Conservation (phyloP, 2,797 vertebrate genomes). For the Phoebastria nigripes region DNA sequence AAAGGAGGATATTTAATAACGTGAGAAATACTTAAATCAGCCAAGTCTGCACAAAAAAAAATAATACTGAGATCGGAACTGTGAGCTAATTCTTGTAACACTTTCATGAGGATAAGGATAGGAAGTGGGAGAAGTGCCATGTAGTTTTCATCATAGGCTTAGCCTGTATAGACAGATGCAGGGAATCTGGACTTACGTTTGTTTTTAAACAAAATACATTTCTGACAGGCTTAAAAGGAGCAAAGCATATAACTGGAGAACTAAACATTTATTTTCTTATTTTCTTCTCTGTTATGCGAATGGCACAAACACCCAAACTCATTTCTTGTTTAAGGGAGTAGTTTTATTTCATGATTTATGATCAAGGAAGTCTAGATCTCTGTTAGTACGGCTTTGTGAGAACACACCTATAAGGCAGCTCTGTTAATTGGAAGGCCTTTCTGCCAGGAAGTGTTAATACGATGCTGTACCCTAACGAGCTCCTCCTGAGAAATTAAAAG, state of each 20-base stretch:
- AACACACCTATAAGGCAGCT: neutral
- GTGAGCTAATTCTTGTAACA: conserved; percentile 7
- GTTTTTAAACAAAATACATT: neutral
- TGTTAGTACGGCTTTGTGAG: neutral
- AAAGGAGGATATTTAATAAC: conserved; percentile 27
- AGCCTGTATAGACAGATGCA: conserved; percentile 9
- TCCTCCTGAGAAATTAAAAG: neutral
- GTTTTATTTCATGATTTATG: neutral
- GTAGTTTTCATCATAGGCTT: neutral
- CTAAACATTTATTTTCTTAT: neutral
- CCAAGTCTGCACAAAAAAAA: neutral
- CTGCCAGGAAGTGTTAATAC: neutral
- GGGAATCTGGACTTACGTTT: neutral
- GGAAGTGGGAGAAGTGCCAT: neutral
- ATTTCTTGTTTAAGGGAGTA: neutral
- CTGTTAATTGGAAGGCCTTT: neutral
- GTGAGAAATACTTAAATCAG: conserved; percentile 12
- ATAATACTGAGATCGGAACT: neutral
- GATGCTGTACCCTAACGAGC: neutral
- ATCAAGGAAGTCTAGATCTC: neutral
- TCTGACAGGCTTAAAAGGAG: neutral
- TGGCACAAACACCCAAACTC: neutral
- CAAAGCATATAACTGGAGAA: neutral
- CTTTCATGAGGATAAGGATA: neutral
- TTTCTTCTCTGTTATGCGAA: neutral